Conservation (phyloP, 2,113 vertebrate genomes). For the Mirza zaza region DNA sequence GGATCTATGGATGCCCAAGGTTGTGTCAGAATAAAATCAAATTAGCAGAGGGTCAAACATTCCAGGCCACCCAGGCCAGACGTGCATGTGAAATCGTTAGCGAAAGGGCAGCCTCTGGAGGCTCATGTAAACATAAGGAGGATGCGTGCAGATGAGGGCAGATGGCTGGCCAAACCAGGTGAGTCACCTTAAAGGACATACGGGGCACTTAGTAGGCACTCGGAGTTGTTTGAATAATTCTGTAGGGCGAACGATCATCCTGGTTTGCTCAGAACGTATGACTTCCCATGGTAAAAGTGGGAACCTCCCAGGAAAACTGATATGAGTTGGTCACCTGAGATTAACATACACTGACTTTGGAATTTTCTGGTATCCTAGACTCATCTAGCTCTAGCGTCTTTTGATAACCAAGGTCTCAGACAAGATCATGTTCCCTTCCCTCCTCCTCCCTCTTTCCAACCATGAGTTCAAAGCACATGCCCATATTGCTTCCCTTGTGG, state of each 20-base stretch:
- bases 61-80: not conserved
- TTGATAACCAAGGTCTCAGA: not conserved
- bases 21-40: constrained; percentile 63
- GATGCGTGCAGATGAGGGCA: not conserved
- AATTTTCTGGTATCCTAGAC: not conserved
- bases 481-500: not conserved
- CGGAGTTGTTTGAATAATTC: not conserved
- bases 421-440: not conserved
- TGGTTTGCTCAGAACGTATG: too few relatives aligned
- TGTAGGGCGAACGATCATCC: too few relatives aligned
- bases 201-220: not conserved
- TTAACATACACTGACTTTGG: not conserved
- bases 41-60: constrained; percentile 52
- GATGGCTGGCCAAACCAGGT: not conserved
- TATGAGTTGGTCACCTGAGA: not conserved
- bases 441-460: not conserved
- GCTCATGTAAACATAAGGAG: not conserved
- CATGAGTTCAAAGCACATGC: not conserved
- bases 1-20: constrained; percentile 49
- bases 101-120: not conserved
- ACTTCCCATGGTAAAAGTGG: not conserved
- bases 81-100: not conserved
- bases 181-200: too few relatives aligned
- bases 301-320: not conserved
- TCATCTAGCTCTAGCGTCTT: rapidly evolving